These are phyloP conservation scores for Hirtodrosophila histrioides DNA, from an alignment of 2,888 invertebrate species.

Conservation along the genomic window DNA sequence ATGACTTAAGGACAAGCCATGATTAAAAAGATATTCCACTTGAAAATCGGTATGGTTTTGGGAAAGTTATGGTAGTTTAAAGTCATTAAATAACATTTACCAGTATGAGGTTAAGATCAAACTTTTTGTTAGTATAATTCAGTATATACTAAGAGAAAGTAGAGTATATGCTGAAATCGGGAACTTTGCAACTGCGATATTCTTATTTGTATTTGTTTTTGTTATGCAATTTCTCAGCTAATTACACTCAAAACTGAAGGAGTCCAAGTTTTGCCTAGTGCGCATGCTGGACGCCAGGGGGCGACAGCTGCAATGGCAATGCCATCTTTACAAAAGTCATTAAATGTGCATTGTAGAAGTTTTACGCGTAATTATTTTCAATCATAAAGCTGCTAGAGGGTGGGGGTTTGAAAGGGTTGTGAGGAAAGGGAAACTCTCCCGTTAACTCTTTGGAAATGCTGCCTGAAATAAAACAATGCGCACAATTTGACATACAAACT, in stretches of 20 bases:
- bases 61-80: too few species aligned
- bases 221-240: slow-evolving; percentile 20
- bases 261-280: slow-evolving; percentile 42
- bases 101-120: too few species aligned
- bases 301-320: slow-evolving; percentile 21
- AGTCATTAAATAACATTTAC: too few species aligned
- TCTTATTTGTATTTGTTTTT: not conserved
- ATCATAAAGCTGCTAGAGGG: slow-evolving; percentile 28
- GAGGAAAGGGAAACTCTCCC: not conserved
- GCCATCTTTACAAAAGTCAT: slow-evolving; percentile 39
- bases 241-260: slow-evolving; percentile 29
- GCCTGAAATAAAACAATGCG: slow-evolving; percentile 29
- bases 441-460: not conserved
- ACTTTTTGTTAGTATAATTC: too few species aligned
- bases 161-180: too few species aligned
- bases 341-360: slow-evolving; percentile 48
- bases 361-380: slow-evolving; percentile 52
- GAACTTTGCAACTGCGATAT: too few species aligned
- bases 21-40: too few species aligned
- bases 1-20: too few species aligned
- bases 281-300: slow-evolving; percentile 19
- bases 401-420: not conserved
- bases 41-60: too few species aligned
- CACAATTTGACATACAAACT: slow-evolving; percentile 33
- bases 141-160: too few species aligned